Conservation (phyloP, 2,888 invertebrate genomes). For the Orthonychiurus folsomi region DNA sequence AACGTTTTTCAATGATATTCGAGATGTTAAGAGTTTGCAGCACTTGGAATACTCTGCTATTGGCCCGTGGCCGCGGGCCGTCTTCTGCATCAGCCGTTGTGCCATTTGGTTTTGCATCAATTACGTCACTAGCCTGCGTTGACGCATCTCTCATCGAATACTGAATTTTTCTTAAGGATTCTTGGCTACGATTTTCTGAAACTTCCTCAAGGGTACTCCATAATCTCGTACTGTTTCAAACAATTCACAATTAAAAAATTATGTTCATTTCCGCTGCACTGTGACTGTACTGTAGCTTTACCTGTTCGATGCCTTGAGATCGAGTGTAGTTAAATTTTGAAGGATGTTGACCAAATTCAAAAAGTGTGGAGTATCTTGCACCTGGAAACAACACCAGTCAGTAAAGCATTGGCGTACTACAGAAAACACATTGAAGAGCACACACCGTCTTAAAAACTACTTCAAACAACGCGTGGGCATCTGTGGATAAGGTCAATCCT, state of each 20-base stretch:
- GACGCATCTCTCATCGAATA: neutral
- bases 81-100: neutral
- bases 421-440: neutral
- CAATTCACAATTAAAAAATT: neutral
- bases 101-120: too few species aligned
- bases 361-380: slow-evolving; percentile 10
- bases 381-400: neutral
- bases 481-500: slow-evolving; percentile 30
- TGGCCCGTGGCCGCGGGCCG: neutral
- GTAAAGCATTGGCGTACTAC: neutral
- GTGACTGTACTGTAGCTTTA: neutral
- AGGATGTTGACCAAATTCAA: slow-evolving; percentile 8
- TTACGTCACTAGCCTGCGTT: too few species aligned
- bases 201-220: neutral
- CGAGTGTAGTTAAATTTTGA: slow-evolving; percentile 6
- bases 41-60: neutral
- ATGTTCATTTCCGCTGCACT: neutral
- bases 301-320: neutral
- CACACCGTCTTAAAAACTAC: slow-evolving; percentile 40
- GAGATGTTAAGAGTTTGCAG: neutral
- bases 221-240: neutral
- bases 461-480: slow-evolving; percentile 41
- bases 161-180: neutral
- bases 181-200: neutral
- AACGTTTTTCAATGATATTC: too few species aligned